phyloP scores from a whole-genome alignment of 1,140 invertebrate species.

The Mactra quadrangularis region DNA sequence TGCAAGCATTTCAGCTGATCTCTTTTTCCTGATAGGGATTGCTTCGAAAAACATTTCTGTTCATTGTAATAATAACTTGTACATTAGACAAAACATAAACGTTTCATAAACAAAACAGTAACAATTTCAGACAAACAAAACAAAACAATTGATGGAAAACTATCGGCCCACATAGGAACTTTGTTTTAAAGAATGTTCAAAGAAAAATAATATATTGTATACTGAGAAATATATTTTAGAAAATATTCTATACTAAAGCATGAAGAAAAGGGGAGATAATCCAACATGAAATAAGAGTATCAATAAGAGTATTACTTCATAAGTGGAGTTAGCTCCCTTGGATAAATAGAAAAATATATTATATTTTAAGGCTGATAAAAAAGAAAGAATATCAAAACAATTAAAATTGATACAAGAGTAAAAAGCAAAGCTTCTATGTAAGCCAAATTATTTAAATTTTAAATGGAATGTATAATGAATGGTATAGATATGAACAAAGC shows the following conservation, averaged over 20 bases:
- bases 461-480: not conserved
- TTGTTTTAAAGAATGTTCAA: not conserved
- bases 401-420: not conserved
- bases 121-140: not conserved
- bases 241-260: too few relatives aligned
- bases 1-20: constrained; percentile 6
- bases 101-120: not conserved
- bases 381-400: too few relatives aligned
- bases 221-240: not conserved
- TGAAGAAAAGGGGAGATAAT: too few relatives aligned
- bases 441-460: not conserved
- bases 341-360: too few relatives aligned
- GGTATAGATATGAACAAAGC: too few relatives aligned
- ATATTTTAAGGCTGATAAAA: too few relatives aligned
- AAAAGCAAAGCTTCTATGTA: not conserved
- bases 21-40: not conserved
- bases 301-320: too few relatives aligned
- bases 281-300: too few relatives aligned
- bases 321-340: too few relatives aligned
- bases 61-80: not conserved
- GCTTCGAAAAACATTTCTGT: constrained; percentile 25
- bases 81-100: not conserved
- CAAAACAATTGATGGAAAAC: too few relatives aligned
- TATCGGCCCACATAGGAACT: not conserved
- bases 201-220: not conserved